Percentiles rank a stretch among this genome's conserved stretches.
These are phyloP conservation scores for Eubucco bourcierii DNA, from an alignment of 2,113 vertebrate species.

Conservation along the genomic window DNA sequence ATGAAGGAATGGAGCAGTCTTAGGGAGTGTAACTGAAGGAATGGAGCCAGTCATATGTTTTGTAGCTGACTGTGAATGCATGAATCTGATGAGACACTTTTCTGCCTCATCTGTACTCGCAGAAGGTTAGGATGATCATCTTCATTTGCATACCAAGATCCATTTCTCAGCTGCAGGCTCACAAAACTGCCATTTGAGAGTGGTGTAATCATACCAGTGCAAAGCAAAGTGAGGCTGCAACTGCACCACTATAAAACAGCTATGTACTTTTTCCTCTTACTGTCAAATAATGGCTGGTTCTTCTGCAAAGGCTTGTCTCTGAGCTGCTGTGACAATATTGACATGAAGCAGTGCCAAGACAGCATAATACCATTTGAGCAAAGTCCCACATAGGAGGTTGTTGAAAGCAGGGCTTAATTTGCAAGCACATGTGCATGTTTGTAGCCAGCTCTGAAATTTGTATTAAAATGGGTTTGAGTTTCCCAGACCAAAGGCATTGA, in stretches of 20 bases:
- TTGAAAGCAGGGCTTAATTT: neutral
- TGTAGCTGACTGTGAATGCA: neutral
- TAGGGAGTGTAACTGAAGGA: neutral
- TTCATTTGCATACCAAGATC: neutral
- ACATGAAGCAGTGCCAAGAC: neutral
- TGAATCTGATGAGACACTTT: neutral
- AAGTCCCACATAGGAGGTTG: neutral
- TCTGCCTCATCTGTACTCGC: neutral
- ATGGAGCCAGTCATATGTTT: neutral
- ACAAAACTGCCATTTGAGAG: neutral
- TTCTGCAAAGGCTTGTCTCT: neutral
- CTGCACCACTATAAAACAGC: neutral
- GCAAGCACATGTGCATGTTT: neutral
- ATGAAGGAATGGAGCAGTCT: too few species aligned
- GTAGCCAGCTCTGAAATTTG: neutral
- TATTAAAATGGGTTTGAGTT: neutral
- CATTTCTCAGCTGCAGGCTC: neutral
- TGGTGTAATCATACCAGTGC: neutral
- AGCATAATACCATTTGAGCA: neutral
- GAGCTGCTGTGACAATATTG: conserved; percentile 51
- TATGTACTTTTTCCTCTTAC: neutral
- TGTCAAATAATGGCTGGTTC: neutral
- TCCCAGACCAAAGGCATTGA: neutral
- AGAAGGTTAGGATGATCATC: neutral
- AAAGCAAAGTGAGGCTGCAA: neutral